These are phyloP conservation scores for Fistularia commersonii DNA, from an alignment of 2,797 vertebrate species.

Conservation along the genomic window DNA sequence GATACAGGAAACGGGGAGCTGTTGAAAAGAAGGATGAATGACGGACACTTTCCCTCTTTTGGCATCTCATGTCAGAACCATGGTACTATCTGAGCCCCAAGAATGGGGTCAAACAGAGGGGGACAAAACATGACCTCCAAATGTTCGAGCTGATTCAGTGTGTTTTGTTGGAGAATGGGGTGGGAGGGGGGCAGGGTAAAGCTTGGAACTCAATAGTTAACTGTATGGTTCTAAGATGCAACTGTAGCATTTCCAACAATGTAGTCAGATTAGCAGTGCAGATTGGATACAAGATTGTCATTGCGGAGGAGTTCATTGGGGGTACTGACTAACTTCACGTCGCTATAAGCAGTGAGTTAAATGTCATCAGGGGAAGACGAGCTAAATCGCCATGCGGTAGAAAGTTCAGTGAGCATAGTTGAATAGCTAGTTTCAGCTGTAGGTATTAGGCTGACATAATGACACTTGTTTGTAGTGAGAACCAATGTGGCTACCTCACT, in stretches of 20 bases:
- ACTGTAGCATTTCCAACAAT: slow-evolving; percentile 79
- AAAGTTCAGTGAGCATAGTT: slow-evolving; percentile 64
- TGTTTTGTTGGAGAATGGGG: slow-evolving; percentile 41
- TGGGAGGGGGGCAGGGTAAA: slow-evolving; percentile 10
- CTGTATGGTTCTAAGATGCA: slow-evolving; percentile 70
- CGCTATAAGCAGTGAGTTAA: slow-evolving; percentile 76
- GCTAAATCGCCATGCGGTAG: slow-evolving; percentile 65
- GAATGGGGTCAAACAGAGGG: slow-evolving; percentile 2
- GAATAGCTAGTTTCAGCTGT: slow-evolving; percentile 64
- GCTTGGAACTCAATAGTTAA: slow-evolving; percentile 56
- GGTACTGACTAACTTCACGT: slow-evolving; percentile 57
- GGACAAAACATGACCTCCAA: slow-evolving; percentile 60
- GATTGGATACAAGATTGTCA: slow-evolving; percentile 62
- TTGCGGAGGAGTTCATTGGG: slow-evolving; percentile 50
- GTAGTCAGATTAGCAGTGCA: slow-evolving; percentile 71
- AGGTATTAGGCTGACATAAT: slow-evolving; percentile 75
- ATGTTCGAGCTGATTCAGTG: slow-evolving; percentile 63
- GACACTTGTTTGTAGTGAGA: slow-evolving; percentile 91
- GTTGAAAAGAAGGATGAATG: slow-evolving; percentile 51
- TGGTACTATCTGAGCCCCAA: slow-evolving; percentile 50
- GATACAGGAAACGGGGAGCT: slow-evolving; percentile 51
- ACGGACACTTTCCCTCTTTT: slow-evolving; percentile 56
- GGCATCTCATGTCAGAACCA: slow-evolving; percentile 63
- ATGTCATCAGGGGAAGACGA: slow-evolving; percentile 57
- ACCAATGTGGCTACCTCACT: slow-evolving; percentile 98